Conservation (phyloP, 1,140 invertebrate species). For the Papilio aristodemus region DNA sequence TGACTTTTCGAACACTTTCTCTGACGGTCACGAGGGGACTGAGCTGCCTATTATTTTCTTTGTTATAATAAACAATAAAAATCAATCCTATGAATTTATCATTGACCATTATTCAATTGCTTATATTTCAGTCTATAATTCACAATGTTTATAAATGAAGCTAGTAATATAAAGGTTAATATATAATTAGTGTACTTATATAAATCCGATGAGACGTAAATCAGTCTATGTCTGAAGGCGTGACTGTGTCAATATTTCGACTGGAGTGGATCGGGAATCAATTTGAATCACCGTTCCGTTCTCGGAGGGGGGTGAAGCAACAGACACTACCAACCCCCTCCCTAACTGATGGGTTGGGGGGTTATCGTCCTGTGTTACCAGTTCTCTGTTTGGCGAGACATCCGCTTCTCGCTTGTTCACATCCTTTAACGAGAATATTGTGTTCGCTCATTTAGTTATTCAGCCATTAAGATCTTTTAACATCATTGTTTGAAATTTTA, state of each 20-base stretch:
- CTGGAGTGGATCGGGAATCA: background rate
- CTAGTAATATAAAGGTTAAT: too few species aligned
- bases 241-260: background rate
- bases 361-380: background rate
- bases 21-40: too few species aligned
- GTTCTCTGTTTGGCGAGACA: constrained; percentile 2
- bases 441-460: constrained; percentile 13
- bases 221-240: background rate
- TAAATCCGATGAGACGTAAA: background rate
- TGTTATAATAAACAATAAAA: too few species aligned
- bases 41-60: too few species aligned
- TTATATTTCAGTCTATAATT: too few species aligned
- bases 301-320: constrained; percentile 9
- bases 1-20: too few species aligned
- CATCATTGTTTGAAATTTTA: too few species aligned
- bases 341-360: background rate
- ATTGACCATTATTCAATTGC: too few species aligned
- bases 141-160: too few species aligned
- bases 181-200: background rate
- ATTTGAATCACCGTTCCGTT: constrained; percentile 3
- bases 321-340: background rate
- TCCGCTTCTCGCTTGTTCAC: background rate
- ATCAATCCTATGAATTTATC: too few species aligned
- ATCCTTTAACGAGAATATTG: background rate
- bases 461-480: background rate